Percentiles rank a stretch among this genome's conserved stretches.
These are phyloP conservation scores for Salticus scenicus DNA, from an alignment of 2,888 invertebrate species.

Conservation along the genomic window DNA sequence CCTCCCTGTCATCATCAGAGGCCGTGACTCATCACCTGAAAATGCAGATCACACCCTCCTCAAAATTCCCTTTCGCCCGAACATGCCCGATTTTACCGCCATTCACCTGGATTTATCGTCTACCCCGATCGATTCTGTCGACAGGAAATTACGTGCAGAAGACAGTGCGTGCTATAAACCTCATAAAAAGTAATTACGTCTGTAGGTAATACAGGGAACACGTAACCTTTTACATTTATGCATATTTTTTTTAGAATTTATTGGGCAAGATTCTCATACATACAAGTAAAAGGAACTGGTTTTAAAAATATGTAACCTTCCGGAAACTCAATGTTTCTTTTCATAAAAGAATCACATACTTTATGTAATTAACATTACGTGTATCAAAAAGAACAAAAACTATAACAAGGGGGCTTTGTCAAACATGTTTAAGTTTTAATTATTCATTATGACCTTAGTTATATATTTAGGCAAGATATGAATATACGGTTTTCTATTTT, in stretches of 20 bases:
- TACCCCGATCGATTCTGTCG: slow-evolving; percentile 2
- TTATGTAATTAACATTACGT: no score
- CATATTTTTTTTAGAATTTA: background rate
- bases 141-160: background rate
- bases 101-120: slow-evolving; percentile 37
- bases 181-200: slow-evolving; percentile 13
- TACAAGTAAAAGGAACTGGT: no score
- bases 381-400: no score
- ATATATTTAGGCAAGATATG: no score
- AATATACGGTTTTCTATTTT: no score
- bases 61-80: slow-evolving; percentile 31
- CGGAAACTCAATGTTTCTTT: no score
- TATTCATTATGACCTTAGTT: no score
- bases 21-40: slow-evolving; percentile 45
- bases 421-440: no score
- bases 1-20: slow-evolving; percentile 36
- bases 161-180: slow-evolving; percentile 3
- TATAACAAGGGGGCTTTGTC: no score
- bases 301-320: no score
- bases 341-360: no score
- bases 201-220: background rate
- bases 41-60: slow-evolving; percentile 45
- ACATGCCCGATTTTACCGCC: slow-evolving; percentile 5
- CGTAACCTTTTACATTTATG: slow-evolving; percentile 8
- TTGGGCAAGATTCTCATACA: background rate